These are phyloP conservation scores for Polyommatus icarus DNA, from an alignment of 2,888 invertebrate species.

Conservation along the genomic window DNA sequence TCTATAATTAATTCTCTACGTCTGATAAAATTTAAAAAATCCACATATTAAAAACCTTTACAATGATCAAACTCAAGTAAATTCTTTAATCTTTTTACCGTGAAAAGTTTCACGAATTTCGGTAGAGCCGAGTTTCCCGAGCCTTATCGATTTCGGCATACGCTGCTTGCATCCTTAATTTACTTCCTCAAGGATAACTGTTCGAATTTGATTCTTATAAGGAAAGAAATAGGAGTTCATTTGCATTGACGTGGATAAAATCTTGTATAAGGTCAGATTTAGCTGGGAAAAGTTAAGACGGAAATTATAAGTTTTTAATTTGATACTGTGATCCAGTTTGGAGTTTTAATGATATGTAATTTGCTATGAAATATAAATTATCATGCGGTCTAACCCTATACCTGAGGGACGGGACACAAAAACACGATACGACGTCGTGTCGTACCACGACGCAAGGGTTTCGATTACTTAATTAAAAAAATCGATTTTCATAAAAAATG, in stretches of 20 bases:
- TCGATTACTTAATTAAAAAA: too few species aligned
- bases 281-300: constrained; percentile 9
- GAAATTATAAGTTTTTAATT: constrained; percentile 20
- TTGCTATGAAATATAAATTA: background rate
- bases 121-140: constrained; percentile 51
- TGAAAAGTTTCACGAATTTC: constrained; percentile 34
- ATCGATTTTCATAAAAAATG: too few species aligned
- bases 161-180: constrained; percentile 60
- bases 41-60: background rate
- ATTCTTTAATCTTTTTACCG: constrained; percentile 14
- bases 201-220: constrained; percentile 39
- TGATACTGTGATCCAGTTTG: constrained; percentile 30
- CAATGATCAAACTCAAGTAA: background rate
- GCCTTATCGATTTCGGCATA: constrained; percentile 60
- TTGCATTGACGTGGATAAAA: background rate
- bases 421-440: too few species aligned
- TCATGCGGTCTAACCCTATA: too few species aligned
- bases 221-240: constrained; percentile 34
- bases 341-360: background rate
- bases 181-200: constrained; percentile 30
- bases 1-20: too few species aligned
- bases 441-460: too few species aligned
- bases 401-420: too few species aligned
- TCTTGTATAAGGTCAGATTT: constrained; percentile 38
- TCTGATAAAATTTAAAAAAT: too few species aligned